These are phyloP conservation scores for Yponomeuta cagnagella DNA, from an alignment of 2,888 invertebrate genomes.

Conservation along the genomic window DNA sequence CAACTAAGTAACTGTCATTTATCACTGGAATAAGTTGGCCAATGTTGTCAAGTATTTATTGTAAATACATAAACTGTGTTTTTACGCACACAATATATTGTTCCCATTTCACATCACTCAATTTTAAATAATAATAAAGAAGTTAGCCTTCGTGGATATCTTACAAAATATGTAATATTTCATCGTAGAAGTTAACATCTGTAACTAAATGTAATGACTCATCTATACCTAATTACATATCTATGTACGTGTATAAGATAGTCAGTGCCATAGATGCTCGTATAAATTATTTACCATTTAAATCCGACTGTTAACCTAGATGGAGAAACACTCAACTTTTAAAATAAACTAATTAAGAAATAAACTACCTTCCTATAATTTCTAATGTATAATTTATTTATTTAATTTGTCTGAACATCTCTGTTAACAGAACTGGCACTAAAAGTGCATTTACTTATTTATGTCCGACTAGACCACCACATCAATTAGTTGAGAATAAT, in stretches of 20 bases:
- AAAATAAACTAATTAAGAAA: not conserved
- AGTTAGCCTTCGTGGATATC: not conserved
- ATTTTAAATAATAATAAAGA: not conserved
- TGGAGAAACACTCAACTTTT: not conserved
- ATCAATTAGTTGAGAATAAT: too few species aligned
- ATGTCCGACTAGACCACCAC: too few species aligned
- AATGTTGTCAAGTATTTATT: not conserved
- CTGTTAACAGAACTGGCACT: not conserved
- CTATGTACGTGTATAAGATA: not conserved
- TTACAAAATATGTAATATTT: not conserved
- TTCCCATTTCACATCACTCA: not conserved
- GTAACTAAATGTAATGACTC: not conserved
- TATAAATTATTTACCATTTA: constrained; percentile 4
- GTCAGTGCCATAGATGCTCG: constrained; percentile 8
- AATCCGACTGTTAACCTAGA: not conserved
- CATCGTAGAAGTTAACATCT: not conserved
- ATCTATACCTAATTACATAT: constrained; percentile 11
- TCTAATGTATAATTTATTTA: not conserved
- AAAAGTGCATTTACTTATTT: too few species aligned
- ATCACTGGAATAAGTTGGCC: not conserved
- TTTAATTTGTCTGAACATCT: not conserved
- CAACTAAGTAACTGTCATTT: not conserved
- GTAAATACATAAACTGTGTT: constrained; percentile 7
- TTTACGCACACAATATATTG: constrained; percentile 34
- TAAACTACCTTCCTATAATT: not conserved